A percentile compares a stretch with the other conserved stretches of the same genome.
Conservation (phyloP, 2,113 vertebrate species). For the Jaculus jaculus region DNA sequence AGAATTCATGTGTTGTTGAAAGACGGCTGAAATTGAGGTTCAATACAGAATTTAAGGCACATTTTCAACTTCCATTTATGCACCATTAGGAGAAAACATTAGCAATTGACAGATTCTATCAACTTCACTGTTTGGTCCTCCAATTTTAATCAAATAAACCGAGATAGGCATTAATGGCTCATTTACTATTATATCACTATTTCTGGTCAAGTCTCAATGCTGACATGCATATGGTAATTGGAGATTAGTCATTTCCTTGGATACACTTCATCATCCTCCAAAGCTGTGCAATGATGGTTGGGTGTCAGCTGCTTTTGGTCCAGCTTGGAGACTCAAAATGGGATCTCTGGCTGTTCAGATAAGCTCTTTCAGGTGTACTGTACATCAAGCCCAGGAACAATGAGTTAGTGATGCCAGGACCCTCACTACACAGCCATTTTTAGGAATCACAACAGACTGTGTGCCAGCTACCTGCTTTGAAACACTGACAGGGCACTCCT, state of each 20-base stretch:
- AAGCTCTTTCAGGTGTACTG: background rate
- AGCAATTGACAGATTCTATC: slow-evolving; percentile 50
- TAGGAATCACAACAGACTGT: background rate
- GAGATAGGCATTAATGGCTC: slow-evolving; percentile 51
- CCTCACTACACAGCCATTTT: background rate
- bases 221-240: slow-evolving; percentile 48
- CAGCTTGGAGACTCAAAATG: background rate
- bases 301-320: slow-evolving; percentile 11
- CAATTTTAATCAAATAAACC: slow-evolving; percentile 63
- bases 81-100: slow-evolving; percentile 34
- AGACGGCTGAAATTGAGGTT: background rate
- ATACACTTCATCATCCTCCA: slow-evolving; percentile 15
- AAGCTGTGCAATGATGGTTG: background rate
- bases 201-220: slow-evolving; percentile 26
- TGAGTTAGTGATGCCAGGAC: background rate
- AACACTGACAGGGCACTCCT: background rate
- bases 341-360: slow-evolving; percentile 36
- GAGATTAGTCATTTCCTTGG: slow-evolving; percentile 54
- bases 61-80: slow-evolving; percentile 30
- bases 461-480: background rate
- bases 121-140: slow-evolving; percentile 46
- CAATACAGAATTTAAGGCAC: background rate
- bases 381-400: background rate
- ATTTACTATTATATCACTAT: slow-evolving; percentile 11
- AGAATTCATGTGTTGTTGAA: slow-evolving; percentile 44